Evolutionary conservation across 2,888 invertebrate species (phyloP).

Genomic region (Tortrix viridana): DNA sequence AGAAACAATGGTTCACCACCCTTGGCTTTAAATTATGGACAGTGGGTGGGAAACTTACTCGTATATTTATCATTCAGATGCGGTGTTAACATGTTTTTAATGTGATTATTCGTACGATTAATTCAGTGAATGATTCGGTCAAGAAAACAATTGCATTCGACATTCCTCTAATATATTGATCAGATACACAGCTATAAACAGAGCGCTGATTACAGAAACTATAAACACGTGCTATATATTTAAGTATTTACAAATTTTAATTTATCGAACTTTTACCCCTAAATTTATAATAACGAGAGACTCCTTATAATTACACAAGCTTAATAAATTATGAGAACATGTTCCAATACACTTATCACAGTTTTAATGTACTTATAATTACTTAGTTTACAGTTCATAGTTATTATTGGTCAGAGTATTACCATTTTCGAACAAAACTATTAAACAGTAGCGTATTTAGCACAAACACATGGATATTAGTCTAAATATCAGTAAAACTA

Average conservation of each 20-base stretch:
- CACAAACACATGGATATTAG: slow-evolving; percentile 38
- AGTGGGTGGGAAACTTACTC: slow-evolving; percentile 17
- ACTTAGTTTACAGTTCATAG: slow-evolving; percentile 58
- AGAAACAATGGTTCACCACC: slow-evolving; percentile 64
- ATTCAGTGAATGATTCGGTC: neutral
- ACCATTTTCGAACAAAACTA: slow-evolving; percentile 35
- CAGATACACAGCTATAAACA: slow-evolving; percentile 64
- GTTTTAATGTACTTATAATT: slow-evolving; percentile 72
- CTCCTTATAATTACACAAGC: slow-evolving; percentile 37
- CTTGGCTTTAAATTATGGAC: slow-evolving; percentile 54
- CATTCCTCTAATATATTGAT: slow-evolving; percentile 42
- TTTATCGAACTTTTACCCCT: slow-evolving; percentile 21
- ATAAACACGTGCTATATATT: slow-evolving; percentile 37
- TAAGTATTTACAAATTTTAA: slow-evolving; percentile 40
- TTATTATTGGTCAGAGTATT: slow-evolving; percentile 66
- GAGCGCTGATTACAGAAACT: slow-evolving; percentile 43
- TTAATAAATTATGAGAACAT: slow-evolving; percentile 48
- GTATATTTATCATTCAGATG: slow-evolving; percentile 26
- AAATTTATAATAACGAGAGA: slow-evolving; percentile 27
- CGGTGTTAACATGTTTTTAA: slow-evolving; percentile 27
- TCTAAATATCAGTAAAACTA: slow-evolving; percentile 23
- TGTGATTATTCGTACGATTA: slow-evolving; percentile 16
- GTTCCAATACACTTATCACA: slow-evolving; percentile 71
- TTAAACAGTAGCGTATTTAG: slow-evolving; percentile 14
- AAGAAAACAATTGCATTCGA: slow-evolving; percentile 13